Conservation (phyloP, 2,888 invertebrate species). For the Anaspis maculata region DNA sequence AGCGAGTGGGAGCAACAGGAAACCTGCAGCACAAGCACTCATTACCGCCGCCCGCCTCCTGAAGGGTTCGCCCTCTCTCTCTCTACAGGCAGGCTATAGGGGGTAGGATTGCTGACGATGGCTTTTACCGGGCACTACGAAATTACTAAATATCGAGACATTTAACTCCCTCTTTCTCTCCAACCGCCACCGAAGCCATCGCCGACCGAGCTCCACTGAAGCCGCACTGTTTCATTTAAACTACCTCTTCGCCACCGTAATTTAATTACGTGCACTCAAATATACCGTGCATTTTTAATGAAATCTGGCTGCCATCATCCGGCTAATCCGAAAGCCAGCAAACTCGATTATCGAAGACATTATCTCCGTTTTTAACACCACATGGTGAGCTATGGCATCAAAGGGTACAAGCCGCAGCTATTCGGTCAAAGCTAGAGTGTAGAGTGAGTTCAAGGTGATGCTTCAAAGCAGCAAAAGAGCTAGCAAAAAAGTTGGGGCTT, state of each 20-base stretch:
- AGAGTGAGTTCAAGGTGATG: too few species aligned
- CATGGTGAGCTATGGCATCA: too few species aligned
- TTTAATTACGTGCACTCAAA: constrained; percentile 9
- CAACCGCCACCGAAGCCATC: background rate
- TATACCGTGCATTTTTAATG: constrained; percentile 7
- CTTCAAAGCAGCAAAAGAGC: too few species aligned
- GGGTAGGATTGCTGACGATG: constrained; percentile 25
- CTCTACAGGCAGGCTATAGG: constrained; percentile 14
- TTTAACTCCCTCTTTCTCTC: constrained; percentile 20
- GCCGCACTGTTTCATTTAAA: constrained; percentile 9
- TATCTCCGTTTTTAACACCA: too few species aligned
- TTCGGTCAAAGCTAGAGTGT: too few species aligned
- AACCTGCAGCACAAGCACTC: constrained; percentile 36
- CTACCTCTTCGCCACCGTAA: constrained; percentile 9
- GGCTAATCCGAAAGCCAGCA: background rate
- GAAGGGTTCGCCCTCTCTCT: constrained; percentile 7
- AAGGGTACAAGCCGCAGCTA: too few species aligned
- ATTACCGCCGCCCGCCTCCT: constrained; percentile 26
- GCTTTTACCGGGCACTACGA: constrained; percentile 27
- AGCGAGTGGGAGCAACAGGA: constrained; percentile 28
- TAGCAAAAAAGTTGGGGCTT: too few species aligned
- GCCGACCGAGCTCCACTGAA: background rate
- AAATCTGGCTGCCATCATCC: background rate
- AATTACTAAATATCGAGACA: constrained; percentile 33
- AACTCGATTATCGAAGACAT: background rate